Evolutionary conservation across 2,113 vertebrate species (phyloP), one percentile per base, ranked within the genome.

Genomic region (Eulemur macaco): DNA sequence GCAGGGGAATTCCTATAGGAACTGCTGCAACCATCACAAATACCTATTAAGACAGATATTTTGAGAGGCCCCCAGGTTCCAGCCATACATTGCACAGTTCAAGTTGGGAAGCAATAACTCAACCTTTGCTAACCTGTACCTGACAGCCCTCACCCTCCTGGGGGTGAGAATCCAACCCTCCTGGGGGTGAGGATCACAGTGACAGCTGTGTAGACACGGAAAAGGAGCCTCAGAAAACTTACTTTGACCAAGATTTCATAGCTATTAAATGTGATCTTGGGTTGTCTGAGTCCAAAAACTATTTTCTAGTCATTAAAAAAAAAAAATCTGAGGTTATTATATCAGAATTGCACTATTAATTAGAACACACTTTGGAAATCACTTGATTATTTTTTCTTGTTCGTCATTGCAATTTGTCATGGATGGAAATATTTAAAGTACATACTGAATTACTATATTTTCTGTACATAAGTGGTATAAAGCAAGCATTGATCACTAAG

Each of bases 81-180:
- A 98, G 96, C 3, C 98, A 0, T 99, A 99, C 89, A 97, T 99
- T 50, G 99, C 98, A 12, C 99, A 98, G 97, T 99, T 99, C 97
- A 98, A 98, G 98, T 98, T 99, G 50, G 99, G 99, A 91, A 98
- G 98, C 9, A 98, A 98, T 1, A 99, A 99, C 56, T 96, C 99
- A 25, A 99, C 98, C 0, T 73, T 99, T 92, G 99, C 99, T 29
- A 99, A 99, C 97, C 97, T 99, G 69, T 99, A 99, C 95, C 97
- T 98, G 86, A 60, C 98, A 0, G 21, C 98, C 68, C 52, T 96
- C 0, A 42, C 68, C 69, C 73, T 29, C 0, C 73, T 95, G 83
- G 91, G 0, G 98, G 92, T 14, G 99, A 99, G 58, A 98, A 96
- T 8, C 86, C 96, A 0, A 98, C 98, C 76, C 39, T 39, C 39